Evolutionary conservation across 1,140 invertebrate genomes (phyloP), one percentile per base, ranked within the genome.

Genomic region (Maniola jurtina): DNA sequence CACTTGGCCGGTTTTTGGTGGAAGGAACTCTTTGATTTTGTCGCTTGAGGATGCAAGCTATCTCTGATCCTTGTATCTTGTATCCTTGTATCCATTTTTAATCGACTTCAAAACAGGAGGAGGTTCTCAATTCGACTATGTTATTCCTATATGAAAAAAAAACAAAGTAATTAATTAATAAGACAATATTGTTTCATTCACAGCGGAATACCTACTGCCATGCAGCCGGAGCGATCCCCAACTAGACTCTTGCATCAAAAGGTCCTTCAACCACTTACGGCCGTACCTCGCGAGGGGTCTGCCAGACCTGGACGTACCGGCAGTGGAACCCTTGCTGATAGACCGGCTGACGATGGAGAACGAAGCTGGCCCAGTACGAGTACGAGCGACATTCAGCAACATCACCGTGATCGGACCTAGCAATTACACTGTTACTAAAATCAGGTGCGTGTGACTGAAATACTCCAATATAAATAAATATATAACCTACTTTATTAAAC

Each of bases 271-370:
- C 72, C 94, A 95, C 80, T 84, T 96, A 2, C 91, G 93, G 63
- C 93, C 94, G 3, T 96, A 95, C 78, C 86, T 96, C 38, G 87
- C 93, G 5, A 87, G 91, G 74, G 95, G 95, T 59, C 93, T 96
- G 14, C 79, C 91, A 0, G 95, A 96, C 57, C 84, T 96, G 42
- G 90, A 93, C 3, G 91, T 96, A 13, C 95, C 94, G 1, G 92
- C 94, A 0, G 94, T 96, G 64, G 95, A 96, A 70, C 95, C 95
- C 0, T 80, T 96, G 64, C 83, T 89, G 5, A 95, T 96, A 45
- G 93, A 94, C 11, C 91, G 92, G 62, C 88, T 96, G 62, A 91
- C 93, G 36, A 96, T 96, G 92, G 94, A 95, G 80, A 96, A 96
- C 77, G 93, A 94, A 0, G 93, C 95, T 36, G 95, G 95, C 0